phyloP scores from a whole-genome alignment of 2,797 vertebrate genomes.

The Acomys russatus region DNA sequence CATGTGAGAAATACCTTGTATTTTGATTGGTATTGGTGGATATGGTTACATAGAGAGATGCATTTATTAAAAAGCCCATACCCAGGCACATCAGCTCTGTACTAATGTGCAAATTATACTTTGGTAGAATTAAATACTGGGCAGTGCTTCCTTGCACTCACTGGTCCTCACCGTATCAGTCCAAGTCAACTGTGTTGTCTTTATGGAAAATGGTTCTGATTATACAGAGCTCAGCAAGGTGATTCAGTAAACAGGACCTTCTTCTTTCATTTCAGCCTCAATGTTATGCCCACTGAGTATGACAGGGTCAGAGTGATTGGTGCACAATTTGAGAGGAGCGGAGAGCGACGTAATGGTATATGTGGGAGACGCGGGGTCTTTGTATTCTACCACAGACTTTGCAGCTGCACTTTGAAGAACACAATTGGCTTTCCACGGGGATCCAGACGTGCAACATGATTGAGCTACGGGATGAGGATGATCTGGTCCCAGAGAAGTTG shows the following conservation, averaged over 20 bases:
- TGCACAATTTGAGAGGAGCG: slow-evolving; percentile 12
- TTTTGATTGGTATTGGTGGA: slow-evolving; percentile 16
- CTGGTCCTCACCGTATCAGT: background rate
- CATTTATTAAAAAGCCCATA: slow-evolving; percentile 30
- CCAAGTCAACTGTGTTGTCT: background rate
- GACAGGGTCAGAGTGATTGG: slow-evolving; percentile 8
- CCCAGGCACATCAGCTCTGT: background rate
- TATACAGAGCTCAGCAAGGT: slow-evolving; percentile 11
- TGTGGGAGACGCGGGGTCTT: slow-evolving; percentile 9
- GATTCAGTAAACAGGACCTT: slow-evolving; percentile 31
- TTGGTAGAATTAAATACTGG: slow-evolving; percentile 49
- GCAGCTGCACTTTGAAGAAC: slow-evolving; percentile 63
- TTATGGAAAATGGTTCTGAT: slow-evolving; percentile 20
- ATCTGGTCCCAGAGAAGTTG: slow-evolving; percentile 66
- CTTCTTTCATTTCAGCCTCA: slow-evolving; percentile 26
- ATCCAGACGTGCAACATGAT: slow-evolving; percentile 49
- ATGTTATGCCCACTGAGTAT: background rate
- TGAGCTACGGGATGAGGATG: slow-evolving; percentile 62
- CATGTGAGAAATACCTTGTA: background rate
- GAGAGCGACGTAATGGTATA: background rate
- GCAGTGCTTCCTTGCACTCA: background rate
- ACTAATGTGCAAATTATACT: slow-evolving; percentile 8
- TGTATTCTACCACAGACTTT: slow-evolving; percentile 62
- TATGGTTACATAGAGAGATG: background rate
- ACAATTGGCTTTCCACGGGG: slow-evolving; percentile 67